A percentile compares a stretch with the other conserved stretches of the same genome.
Evolutionary conservation across 1,140 invertebrate species (phyloP).

Genomic region (Zaprionus ornatus): DNA sequence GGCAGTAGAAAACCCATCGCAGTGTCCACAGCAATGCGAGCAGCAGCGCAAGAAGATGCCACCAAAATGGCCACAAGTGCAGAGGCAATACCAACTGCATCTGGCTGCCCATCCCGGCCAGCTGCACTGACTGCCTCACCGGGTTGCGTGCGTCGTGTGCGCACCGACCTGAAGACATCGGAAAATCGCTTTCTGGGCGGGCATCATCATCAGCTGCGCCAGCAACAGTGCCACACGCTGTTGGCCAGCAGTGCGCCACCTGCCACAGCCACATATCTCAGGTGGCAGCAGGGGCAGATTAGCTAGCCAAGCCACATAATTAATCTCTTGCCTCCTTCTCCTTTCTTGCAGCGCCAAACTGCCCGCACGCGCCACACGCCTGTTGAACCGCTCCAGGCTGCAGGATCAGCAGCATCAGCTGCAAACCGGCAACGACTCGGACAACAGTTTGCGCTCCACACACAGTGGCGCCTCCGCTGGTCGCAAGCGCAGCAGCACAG

Average conservation of each 20-base stretch:
- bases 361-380: constrained; percentile 79
- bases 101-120: not conserved
- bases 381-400: constrained; percentile 80
- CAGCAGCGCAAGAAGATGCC: not conserved
- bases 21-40: constrained; percentile 1
- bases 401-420: constrained; percentile 69
- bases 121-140: constrained; percentile 69
- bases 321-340: not conserved
- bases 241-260: constrained; percentile 68
- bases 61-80: constrained; percentile 22
- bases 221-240: constrained; percentile 36
- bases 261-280: constrained; percentile 67
- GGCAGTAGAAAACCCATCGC: not conserved
- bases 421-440: constrained; percentile 63
- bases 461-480: constrained; percentile 59
- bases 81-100: constrained; percentile 11
- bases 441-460: constrained; percentile 68
- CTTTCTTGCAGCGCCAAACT: constrained; percentile 70
- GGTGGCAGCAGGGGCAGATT: constrained; percentile 34
- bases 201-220: constrained; percentile 24
- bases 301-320: not conserved
- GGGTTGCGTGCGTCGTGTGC: constrained; percentile 83
- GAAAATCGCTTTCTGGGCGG: constrained; percentile 69
- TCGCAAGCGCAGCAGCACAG: constrained; percentile 59
- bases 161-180: constrained; percentile 82